Conservation (phyloP, 2,888 invertebrate species). For the Ischnus inquisitorius region DNA sequence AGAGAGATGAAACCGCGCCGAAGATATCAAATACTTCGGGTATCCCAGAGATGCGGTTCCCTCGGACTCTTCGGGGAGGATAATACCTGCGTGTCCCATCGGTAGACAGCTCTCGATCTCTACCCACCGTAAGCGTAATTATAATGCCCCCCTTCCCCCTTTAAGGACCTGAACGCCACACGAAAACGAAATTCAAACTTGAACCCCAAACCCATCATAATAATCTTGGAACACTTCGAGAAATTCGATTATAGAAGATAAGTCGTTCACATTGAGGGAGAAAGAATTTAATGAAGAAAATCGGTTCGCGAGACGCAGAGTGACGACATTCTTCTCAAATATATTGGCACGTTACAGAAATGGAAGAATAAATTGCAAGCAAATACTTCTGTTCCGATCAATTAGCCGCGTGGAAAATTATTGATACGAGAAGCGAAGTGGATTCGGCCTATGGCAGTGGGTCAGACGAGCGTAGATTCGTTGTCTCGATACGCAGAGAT, state of each 20-base stretch:
- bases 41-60: conserved; percentile 5
- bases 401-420: conserved; percentile 59
- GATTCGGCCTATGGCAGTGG: conserved; percentile 10
- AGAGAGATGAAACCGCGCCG: background rate
- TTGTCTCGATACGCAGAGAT: conserved; percentile 30
- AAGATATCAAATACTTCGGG: conserved; percentile 36
- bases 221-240: conserved; percentile 21
- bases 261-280: background rate
- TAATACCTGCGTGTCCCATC: conserved; percentile 39
- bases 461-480: conserved; percentile 13
- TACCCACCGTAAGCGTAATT: conserved; percentile 35
- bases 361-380: conserved; percentile 30
- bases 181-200: conserved; percentile 15
- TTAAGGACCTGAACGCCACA: background rate
- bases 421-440: conserved; percentile 29
- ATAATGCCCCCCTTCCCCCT: background rate
- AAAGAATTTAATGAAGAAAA: background rate
- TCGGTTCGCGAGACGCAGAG: background rate
- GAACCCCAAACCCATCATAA: conserved; percentile 3
- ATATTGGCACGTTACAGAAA: background rate
- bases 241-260: conserved; percentile 23
- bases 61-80: background rate
- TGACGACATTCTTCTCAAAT: background rate
- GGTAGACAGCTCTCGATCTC: conserved; percentile 39
- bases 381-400: conserved; percentile 21